phyloP scores from a whole-genome alignment of 2,113 vertebrate species.

The Pelobates fuscus region DNA sequence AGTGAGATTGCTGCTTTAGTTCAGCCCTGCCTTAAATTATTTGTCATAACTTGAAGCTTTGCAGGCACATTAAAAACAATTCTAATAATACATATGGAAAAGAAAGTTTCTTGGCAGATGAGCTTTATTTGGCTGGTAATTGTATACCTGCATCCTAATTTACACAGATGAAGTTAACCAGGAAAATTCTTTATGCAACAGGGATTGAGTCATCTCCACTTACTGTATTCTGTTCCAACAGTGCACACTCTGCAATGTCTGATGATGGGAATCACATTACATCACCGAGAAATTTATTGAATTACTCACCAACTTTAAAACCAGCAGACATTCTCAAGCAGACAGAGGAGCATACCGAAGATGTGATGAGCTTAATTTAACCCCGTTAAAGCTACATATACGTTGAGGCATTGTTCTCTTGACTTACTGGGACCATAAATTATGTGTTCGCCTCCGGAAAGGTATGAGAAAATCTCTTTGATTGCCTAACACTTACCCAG shows the following conservation, averaged over 20 bases:
- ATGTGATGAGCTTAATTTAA: conserved; percentile 1
- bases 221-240: conserved; percentile 13
- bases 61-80: too few species aligned
- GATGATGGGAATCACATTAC: conserved; percentile 28
- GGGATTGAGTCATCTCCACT: not conserved
- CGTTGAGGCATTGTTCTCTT: not conserved
- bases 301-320: conserved; percentile 12
- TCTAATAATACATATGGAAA: not conserved
- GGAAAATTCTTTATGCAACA: conserved; percentile 27
- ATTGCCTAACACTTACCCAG: too few species aligned
- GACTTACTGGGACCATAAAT: too few species aligned
- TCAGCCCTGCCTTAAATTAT: too few species aligned
- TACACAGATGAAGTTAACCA: conserved; percentile 8
- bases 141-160: conserved; percentile 15
- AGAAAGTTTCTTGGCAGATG: not conserved
- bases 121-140: not conserved
- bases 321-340: not conserved
- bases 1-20: too few species aligned
- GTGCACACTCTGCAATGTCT: not conserved
- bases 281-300: conserved; percentile 25
- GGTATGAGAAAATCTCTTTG: too few species aligned
- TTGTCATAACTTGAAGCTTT: too few species aligned
- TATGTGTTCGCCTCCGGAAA: too few species aligned
- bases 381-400: not conserved
- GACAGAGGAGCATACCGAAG: not conserved